Conservation (phyloP, 2,797 vertebrate species). For the Falco peregrinus region DNA sequence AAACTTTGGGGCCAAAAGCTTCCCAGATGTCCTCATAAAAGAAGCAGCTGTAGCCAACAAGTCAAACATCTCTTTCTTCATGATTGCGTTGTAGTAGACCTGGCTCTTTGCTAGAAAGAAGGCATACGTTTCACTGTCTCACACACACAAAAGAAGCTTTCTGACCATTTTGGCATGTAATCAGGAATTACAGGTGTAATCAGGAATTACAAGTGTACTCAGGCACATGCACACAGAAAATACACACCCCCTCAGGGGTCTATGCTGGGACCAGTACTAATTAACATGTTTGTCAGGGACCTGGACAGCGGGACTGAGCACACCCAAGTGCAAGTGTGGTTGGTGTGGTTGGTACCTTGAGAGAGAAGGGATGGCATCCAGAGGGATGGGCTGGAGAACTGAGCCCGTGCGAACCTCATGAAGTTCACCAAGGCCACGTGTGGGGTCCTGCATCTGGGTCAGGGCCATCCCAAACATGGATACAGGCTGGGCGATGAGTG, state of each 20-base stretch:
- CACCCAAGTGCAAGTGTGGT: background rate
- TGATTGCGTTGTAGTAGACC: background rate
- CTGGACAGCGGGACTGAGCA: background rate
- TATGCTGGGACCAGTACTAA: background rate
- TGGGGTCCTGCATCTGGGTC: background rate
- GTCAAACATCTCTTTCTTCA: background rate
- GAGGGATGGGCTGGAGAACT: background rate
- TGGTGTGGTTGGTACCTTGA: no score
- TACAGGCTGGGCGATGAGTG: background rate
- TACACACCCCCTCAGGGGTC: background rate
- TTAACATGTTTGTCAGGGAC: background rate
- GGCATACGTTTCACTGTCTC: background rate
- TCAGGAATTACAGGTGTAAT: conserved; percentile 6
- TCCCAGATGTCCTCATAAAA: background rate
- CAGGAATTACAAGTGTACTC: conserved; percentile 24
- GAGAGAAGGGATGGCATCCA: background rate
- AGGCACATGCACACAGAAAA: background rate
- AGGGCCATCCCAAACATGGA: background rate
- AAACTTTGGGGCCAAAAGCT: background rate
- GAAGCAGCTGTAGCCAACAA: background rate
- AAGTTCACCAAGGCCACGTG: background rate
- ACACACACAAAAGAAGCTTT: background rate
- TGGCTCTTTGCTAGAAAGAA: background rate
- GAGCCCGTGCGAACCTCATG: accelerated
- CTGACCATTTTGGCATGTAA: background rate